Evolutionary conservation across 1,140 invertebrate genomes (phyloP).

Genomic region (Muscidifurax raptorellus): DNA sequence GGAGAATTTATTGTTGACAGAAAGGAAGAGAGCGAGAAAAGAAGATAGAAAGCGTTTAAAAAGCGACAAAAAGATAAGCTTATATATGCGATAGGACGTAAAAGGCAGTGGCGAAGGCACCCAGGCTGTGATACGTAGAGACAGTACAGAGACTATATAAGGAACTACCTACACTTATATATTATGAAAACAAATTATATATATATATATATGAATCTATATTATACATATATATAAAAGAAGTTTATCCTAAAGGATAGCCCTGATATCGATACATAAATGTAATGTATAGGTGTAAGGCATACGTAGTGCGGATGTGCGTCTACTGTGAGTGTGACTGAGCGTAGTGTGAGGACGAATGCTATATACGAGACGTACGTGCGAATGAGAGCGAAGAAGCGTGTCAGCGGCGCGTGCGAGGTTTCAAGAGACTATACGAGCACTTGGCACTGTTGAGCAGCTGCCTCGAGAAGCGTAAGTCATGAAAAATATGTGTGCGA

Average conservation of each 20-base stretch:
- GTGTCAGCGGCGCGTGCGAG: constrained; percentile 21
- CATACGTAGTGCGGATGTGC: constrained; percentile 57
- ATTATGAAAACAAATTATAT: constrained; percentile 54
- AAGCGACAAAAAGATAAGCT: constrained; percentile 1
- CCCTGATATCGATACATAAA: constrained; percentile 72
- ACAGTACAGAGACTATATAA: constrained; percentile 76
- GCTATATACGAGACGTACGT: background rate
- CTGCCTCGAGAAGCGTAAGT: constrained; percentile 53
- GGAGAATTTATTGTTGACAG: constrained; percentile 20
- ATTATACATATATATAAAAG: constrained; percentile 45
- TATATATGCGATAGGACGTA: constrained; percentile 46
- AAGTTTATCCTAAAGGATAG: constrained; percentile 66
- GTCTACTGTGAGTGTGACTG: constrained; percentile 18
- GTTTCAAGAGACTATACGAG: constrained; percentile 42
- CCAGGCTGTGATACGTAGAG: constrained; percentile 76
- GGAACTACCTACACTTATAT: constrained; percentile 72
- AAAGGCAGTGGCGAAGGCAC: constrained; percentile 73
- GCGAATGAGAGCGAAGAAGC: constrained; percentile 31
- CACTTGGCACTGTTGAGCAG: constrained; percentile 71
- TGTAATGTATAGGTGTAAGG: constrained; percentile 70
- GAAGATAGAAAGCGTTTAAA: background rate
- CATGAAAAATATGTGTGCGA: constrained; percentile 58
- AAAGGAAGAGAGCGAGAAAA: constrained; percentile 23
- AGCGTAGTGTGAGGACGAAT: background rate
- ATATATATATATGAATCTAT: constrained; percentile 15